phyloP scores from a whole-genome alignment of 2,888 invertebrate genomes.

The Chaetoderma sp. region DNA sequence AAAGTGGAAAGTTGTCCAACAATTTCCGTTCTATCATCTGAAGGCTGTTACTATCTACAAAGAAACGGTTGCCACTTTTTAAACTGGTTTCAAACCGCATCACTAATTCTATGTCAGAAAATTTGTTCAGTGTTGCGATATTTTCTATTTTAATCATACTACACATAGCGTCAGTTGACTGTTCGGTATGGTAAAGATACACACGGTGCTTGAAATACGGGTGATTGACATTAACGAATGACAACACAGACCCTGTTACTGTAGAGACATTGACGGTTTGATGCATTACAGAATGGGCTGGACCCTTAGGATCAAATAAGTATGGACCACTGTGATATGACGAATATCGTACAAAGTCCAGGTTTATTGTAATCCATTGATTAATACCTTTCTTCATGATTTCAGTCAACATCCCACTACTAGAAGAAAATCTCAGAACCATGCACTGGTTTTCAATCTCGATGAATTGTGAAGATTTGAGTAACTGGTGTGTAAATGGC shows the following conservation, averaged over 20 bases:
- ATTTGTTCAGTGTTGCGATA: slow-evolving; percentile 70
- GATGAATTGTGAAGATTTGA: too few species aligned
- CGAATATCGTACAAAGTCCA: not conserved
- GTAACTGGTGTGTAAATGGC: too few species aligned
- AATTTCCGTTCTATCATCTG: slow-evolving; percentile 87
- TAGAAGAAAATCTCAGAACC: not conserved
- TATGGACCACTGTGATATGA: not conserved
- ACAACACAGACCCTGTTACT: slow-evolving; percentile 84
- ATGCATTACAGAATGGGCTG: not conserved
- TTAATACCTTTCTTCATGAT: not conserved
- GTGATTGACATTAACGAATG: slow-evolving; percentile 82
- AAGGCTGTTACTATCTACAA: slow-evolving; percentile 93
- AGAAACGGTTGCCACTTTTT: slow-evolving; percentile 77
- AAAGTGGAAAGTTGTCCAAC: slow-evolving; percentile 87
- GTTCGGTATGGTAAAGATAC: slow-evolving; percentile 8
- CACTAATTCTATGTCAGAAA: slow-evolving; percentile 86
- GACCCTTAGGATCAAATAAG: not conserved
- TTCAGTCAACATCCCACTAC: not conserved
- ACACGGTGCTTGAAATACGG: not conserved
- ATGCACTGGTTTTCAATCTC: not conserved
- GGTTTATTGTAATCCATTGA: not conserved
- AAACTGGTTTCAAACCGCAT: slow-evolving; percentile 91
- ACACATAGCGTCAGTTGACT: slow-evolving; percentile 74
- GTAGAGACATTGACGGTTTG: slow-evolving; percentile 73
- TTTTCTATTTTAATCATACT: slow-evolving; percentile 78